These are phyloP conservation scores for Mythimna albipuncta DNA, from an alignment of 2,888 invertebrate genomes.

Conservation along the genomic window DNA sequence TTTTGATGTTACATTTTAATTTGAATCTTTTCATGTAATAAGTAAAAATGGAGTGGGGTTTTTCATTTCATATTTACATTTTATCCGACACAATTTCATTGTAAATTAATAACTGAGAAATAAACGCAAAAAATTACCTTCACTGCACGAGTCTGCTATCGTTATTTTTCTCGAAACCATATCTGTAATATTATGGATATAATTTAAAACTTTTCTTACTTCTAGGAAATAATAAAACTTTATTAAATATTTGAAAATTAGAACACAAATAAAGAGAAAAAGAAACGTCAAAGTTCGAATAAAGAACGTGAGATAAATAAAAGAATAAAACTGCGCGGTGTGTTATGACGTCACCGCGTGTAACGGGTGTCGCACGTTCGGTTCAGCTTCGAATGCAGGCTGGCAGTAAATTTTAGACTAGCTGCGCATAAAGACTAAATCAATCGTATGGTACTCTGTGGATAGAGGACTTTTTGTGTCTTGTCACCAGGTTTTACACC, in stretches of 20 bases:
- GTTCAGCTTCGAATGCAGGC: constrained; percentile 52
- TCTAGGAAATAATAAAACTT: not conserved
- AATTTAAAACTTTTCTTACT: too few species aligned
- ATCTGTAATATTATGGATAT: too few species aligned
- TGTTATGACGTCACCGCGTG: constrained; percentile 75
- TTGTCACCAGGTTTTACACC: constrained; percentile 14
- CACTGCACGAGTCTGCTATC: not conserved
- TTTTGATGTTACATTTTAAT: constrained; percentile 16
- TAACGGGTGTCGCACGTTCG: constrained; percentile 62
- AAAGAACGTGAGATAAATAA: constrained; percentile 52
- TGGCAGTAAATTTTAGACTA: constrained; percentile 47
- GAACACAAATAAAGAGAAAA: constrained; percentile 1
- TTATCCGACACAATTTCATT: not conserved
- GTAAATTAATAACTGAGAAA: constrained; percentile 1
- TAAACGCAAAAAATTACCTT: not conserved
- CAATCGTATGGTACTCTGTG: constrained; percentile 23
- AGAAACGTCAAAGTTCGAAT: constrained; percentile 24
- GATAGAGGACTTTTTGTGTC: constrained; percentile 14
- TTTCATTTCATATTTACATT: constrained; percentile 8
- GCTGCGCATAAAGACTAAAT: constrained; percentile 41
- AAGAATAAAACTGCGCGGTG: constrained; percentile 67
- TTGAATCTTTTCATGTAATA: constrained; percentile 13
- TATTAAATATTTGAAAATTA: not conserved
- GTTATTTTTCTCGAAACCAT: constrained; percentile 2
- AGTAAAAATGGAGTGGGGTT: constrained; percentile 3